These are phyloP conservation scores for Cirrhinus molitorella DNA, from an alignment of 2,797 vertebrate genomes.

Conservation along the genomic window DNA sequence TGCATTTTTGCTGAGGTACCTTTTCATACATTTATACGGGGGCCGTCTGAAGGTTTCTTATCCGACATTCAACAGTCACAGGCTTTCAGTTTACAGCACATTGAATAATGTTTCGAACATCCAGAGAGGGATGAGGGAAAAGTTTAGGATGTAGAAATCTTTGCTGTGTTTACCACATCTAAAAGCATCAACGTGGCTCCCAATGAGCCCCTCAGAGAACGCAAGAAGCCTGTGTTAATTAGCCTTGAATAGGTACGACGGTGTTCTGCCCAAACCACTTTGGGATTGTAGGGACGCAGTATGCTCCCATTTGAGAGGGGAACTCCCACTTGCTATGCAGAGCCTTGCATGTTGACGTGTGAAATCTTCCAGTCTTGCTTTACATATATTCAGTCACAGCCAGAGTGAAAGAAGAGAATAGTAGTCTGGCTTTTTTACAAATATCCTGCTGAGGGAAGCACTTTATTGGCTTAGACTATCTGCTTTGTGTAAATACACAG, in stretches of 20 bases:
- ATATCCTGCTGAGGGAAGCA: slow-evolving; percentile 38
- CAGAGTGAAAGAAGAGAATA: slow-evolving; percentile 24
- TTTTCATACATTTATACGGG: slow-evolving; percentile 10
- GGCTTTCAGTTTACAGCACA: not conserved
- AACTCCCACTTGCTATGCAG: slow-evolving; percentile 32
- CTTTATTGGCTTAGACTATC: slow-evolving; percentile 49
- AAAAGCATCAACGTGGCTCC: not conserved
- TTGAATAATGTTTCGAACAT: slow-evolving; percentile 3
- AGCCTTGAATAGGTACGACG: slow-evolving; percentile 4
- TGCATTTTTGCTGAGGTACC: slow-evolving; percentile 17
- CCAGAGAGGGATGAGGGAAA: not conserved
- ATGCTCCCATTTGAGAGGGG: slow-evolving; percentile 10
- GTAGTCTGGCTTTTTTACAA: slow-evolving; percentile 17
- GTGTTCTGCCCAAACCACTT: slow-evolving; percentile 14
- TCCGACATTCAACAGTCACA: not conserved
- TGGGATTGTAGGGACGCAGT: slow-evolving; percentile 21
- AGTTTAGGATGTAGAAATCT: not conserved
- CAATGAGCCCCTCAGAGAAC: not conserved
- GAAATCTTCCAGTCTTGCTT: slow-evolving; percentile 23
- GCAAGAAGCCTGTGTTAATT: slow-evolving; percentile 35
- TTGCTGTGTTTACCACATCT: slow-evolving; percentile 18
- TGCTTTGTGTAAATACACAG: slow-evolving; percentile 50
- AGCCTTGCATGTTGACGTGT: slow-evolving; percentile 17
- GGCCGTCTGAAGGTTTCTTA: slow-evolving; percentile 20
- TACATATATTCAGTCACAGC: not conserved